Evolutionary conservation across 2,113 vertebrate species (phyloP).

Genomic region (Herpetotheres cachinnans): DNA sequence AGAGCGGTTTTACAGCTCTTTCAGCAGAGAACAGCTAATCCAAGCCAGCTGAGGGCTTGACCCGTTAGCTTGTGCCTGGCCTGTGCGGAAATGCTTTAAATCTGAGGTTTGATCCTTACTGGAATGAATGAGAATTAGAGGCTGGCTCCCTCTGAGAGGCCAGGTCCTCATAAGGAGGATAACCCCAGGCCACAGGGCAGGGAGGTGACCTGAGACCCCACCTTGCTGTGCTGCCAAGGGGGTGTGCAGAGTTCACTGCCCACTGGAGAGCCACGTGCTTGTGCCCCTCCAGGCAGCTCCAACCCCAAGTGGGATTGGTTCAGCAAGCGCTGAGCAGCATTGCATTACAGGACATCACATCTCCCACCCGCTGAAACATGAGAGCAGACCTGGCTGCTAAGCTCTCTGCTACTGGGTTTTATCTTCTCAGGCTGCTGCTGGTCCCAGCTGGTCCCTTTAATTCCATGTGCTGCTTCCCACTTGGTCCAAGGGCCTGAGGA

Average conservation of each 20-base stretch:
- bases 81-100: not conserved
- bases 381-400: not conserved
- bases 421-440: not conserved
- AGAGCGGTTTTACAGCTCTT: not conserved
- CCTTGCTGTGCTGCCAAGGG: not conserved
- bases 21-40: not conserved
- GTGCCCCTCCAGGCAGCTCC: not conserved
- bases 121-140: constrained; percentile 23
- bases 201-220: not conserved
- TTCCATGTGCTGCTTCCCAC: not conserved
- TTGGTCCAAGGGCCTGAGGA: not conserved
- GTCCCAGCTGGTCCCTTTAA: not conserved
- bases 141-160: not conserved
- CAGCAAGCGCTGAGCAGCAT: not conserved
- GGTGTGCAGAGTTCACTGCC: not conserved
- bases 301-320: accelerated
- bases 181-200: not conserved
- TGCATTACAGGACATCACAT: not conserved
- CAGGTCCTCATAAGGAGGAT: not conserved
- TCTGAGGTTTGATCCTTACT: constrained; percentile 36
- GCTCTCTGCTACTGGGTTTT: not conserved
- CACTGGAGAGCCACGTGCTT: not conserved
- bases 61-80: not conserved
- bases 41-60: constrained; percentile 1
- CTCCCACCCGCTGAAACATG: not conserved